Percentiles rank a stretch among this genome's conserved stretches.
Evolutionary conservation across 1,140 invertebrate genomes (phyloP).

Genomic region (Trichonephila inaurata): DNA sequence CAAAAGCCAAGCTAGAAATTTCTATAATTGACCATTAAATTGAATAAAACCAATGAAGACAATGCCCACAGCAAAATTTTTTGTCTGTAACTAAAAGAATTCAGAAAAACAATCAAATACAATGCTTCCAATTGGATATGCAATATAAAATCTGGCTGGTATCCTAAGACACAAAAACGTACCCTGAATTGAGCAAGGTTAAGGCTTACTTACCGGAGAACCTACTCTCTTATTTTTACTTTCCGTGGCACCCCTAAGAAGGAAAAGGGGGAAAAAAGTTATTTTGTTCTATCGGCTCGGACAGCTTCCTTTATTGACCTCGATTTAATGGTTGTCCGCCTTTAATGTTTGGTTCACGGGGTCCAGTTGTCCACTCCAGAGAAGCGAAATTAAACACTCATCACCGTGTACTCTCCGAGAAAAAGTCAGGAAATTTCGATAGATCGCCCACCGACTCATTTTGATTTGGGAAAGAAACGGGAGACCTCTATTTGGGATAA

Average conservation of each 20-base stretch:
- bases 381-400: slow-evolving; percentile 68
- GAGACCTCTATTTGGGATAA: not conserved
- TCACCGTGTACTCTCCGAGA: slow-evolving; percentile 2
- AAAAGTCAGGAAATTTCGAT: not conserved
- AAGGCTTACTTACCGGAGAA: slow-evolving; percentile 53
- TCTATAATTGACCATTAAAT: no score
- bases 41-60: no score
- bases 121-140: no score
- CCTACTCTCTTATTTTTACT: slow-evolving; percentile 31
- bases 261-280: not conserved
- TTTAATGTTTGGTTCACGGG: slow-evolving; percentile 60
- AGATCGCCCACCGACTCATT: not conserved
- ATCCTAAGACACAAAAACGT: not conserved
- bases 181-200: not conserved
- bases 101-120: no score
- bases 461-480: slow-evolving; percentile 4
- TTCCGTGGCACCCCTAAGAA: not conserved
- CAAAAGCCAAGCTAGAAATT: no score
- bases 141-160: not conserved
- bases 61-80: no score
- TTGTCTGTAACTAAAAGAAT: no score
- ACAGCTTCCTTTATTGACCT: slow-evolving; percentile 62
- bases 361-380: slow-evolving; percentile 40
- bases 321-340: slow-evolving; percentile 74
- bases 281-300: slow-evolving; percentile 52